phyloP scores from a whole-genome alignment of 2,113 vertebrate genomes.

The Lichenostomus cassidix region DNA sequence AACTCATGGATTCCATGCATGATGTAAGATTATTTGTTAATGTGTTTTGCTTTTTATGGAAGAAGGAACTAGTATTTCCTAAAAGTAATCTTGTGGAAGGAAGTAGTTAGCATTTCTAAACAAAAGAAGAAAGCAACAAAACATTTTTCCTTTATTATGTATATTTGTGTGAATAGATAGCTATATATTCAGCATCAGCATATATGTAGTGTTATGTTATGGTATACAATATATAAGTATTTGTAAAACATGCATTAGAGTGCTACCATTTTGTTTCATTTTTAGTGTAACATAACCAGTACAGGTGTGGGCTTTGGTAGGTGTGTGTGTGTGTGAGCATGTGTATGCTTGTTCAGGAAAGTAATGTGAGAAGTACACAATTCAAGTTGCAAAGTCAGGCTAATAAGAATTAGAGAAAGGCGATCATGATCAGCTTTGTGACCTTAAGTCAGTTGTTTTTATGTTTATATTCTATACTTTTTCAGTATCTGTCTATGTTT shows the following conservation, averaged over 20 bases:
- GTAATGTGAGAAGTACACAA: neutral
- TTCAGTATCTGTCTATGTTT: neutral
- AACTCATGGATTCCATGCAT: slow-evolving; percentile 93
- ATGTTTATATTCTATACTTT: neutral
- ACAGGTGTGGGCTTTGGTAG: neutral
- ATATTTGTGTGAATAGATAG: neutral
- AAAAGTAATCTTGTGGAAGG: neutral
- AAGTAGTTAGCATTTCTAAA: neutral
- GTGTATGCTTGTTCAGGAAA: neutral
- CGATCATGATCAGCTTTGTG: neutral
- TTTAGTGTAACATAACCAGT: neutral
- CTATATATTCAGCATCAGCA: neutral
- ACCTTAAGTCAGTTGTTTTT: neutral
- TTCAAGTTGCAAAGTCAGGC: neutral
- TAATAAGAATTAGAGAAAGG: neutral
- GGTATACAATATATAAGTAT: neutral
- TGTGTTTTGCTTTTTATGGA: neutral
- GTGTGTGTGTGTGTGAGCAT: neutral
- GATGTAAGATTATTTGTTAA: slow-evolving; percentile 80
- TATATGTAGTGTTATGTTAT: neutral
- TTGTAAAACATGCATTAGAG: neutral
- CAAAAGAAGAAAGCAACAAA: neutral
- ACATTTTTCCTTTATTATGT: neutral
- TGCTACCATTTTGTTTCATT: neutral
- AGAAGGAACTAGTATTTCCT: neutral